Conservation (phyloP, 1,140 invertebrate genomes). For the Leptinotarsa texana region DNA sequence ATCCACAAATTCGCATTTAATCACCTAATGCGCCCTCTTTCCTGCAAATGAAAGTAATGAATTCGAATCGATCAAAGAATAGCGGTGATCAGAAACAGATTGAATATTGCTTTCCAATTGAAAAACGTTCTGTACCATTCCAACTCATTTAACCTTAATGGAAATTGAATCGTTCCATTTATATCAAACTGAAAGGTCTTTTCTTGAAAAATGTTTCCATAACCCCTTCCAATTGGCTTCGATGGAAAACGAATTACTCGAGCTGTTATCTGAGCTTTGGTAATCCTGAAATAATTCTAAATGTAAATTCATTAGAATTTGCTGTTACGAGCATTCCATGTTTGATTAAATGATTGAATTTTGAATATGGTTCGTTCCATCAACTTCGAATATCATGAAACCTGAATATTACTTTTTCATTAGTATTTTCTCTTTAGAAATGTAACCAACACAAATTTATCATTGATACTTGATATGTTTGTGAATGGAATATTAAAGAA, state of each 20-base stretch:
- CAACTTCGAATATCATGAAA: too few relatives aligned
- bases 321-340: too few relatives aligned
- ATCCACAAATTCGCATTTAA: background rate
- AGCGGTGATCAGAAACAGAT: conserved; percentile 11
- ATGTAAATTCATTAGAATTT: too few relatives aligned
- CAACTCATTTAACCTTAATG: conserved; percentile 20
- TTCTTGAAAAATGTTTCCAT: conserved; percentile 21
- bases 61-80: conserved; percentile 5
- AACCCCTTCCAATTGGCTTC: conserved; percentile 1
- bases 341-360: too few relatives aligned
- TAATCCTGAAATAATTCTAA: background rate
- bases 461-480: too few relatives aligned
- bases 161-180: conserved; percentile 20
- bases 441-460: too few relatives aligned
- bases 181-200: conserved; percentile 19
- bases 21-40: background rate
- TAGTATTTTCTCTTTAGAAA: too few relatives aligned
- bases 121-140: conserved; percentile 9
- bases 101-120: conserved; percentile 13
- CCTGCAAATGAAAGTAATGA: background rate
- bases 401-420: too few relatives aligned
- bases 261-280: conserved; percentile 17
- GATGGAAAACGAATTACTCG: conserved; percentile 16
- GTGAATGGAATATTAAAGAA: too few relatives aligned
- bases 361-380: too few relatives aligned